Evolutionary conservation across 2,888 invertebrate genomes (phyloP).

Genomic region (Gari tellinella): DNA sequence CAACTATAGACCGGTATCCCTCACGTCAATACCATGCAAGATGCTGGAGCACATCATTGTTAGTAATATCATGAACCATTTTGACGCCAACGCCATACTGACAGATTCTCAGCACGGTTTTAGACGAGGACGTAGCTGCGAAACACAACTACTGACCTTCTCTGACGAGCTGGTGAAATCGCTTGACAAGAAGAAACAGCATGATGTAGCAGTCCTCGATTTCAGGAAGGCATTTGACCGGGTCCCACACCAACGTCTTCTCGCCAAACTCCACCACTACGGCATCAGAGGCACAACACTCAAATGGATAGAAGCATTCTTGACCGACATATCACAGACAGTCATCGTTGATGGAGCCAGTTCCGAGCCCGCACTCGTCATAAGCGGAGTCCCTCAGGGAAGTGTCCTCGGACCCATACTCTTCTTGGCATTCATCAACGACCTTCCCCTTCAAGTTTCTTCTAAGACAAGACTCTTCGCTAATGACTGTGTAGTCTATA

Average conservation of each 20-base stretch:
- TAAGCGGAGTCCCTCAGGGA: slow-evolving; percentile 33
- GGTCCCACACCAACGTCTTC: too few relatives aligned
- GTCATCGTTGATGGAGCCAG: too few relatives aligned
- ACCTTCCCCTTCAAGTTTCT: slow-evolving; percentile 1
- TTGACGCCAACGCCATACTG: slow-evolving; percentile 4
- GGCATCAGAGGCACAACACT: too few relatives aligned
- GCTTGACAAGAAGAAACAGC: slow-evolving; percentile 10
- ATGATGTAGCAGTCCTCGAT: slow-evolving; percentile 13
- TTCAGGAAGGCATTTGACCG: slow-evolving; percentile 10
- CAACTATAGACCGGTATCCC: slow-evolving; percentile 20
- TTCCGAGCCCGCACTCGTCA: too few relatives aligned
- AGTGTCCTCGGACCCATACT: slow-evolving; percentile 19
- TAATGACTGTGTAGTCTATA: slow-evolving; percentile 1
- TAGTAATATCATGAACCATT: slow-evolving; percentile 11
- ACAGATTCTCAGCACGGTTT: slow-evolving; percentile 13
- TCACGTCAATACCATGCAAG: slow-evolving; percentile 21
- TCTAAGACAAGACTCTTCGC: slow-evolving; percentile 7
- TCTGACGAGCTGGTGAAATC: too few relatives aligned
- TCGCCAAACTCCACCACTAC: too few relatives aligned
- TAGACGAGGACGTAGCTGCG: slow-evolving; percentile 11
- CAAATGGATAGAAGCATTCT: too few relatives aligned
- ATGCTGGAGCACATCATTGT: slow-evolving; percentile 17
- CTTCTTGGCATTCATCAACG: slow-evolving; percentile 27
- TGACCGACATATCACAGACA: too few relatives aligned
- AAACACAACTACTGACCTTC: slow-evolving; percentile 18